These are phyloP conservation scores for Lasiurus cinereus DNA, from an alignment of 2,113 vertebrate species.

Conservation along the genomic window DNA sequence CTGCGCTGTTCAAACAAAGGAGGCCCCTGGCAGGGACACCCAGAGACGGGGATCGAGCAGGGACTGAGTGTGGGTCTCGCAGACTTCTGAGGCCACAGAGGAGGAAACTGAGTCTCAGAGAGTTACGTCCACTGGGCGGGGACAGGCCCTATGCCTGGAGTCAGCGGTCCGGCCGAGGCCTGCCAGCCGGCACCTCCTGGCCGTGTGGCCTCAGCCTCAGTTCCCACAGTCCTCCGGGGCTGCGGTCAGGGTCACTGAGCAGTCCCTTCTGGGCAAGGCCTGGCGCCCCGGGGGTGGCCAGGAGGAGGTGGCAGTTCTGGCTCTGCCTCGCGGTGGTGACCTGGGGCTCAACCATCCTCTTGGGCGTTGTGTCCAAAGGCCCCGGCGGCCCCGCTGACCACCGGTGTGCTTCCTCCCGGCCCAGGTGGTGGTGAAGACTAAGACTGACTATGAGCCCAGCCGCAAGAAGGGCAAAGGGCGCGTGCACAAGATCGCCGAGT, in stretches of 20 bases:
- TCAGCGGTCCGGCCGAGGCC: accelerated
- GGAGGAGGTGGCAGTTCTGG: neutral
- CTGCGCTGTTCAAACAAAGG: neutral
- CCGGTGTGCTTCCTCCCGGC: neutral
- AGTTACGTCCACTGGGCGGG: neutral
- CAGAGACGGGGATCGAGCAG: neutral
- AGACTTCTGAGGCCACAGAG: neutral
- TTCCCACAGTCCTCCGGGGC: accelerated
- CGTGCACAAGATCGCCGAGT: constrained; percentile 95
- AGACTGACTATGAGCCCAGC: constrained; percentile 95
- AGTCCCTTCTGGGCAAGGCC: neutral
- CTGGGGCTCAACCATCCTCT: no score
- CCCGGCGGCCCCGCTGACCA: neutral
- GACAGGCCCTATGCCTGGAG: neutral
- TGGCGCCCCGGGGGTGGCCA: neutral
- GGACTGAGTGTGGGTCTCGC: neutral
- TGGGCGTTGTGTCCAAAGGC: neutral
- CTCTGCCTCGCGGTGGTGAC: neutral
- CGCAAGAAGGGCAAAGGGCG: constrained; percentile 94
- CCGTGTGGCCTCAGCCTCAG: neutral
- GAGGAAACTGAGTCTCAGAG: neutral
- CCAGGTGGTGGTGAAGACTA: constrained; percentile 97
- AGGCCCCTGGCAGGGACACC: neutral
- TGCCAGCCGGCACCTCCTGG: accelerated
- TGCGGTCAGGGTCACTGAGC: accelerated